phyloP scores from a whole-genome alignment of 2,797 vertebrate genomes.

The Artibeus jamaicensis region DNA sequence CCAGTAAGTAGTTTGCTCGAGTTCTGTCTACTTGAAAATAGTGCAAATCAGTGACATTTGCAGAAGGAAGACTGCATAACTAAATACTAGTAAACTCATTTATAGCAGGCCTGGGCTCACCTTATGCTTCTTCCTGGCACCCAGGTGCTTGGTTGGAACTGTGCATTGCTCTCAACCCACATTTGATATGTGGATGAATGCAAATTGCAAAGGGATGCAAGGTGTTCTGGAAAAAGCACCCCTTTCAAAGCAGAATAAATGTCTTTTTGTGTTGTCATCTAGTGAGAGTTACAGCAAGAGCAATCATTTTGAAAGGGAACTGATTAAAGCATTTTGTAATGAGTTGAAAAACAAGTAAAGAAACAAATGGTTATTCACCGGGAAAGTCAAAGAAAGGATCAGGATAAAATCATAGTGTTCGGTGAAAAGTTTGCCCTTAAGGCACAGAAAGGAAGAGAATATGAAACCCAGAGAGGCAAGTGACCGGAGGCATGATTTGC shows the following conservation, averaged over 20 bases:
- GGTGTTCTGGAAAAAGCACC: background rate
- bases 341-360: conserved; percentile 2
- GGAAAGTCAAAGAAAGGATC: background rate
- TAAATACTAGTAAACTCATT: background rate
- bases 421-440: background rate
- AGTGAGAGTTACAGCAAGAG: background rate
- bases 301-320: conserved; percentile 12
- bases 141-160: background rate
- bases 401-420: background rate
- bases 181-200: background rate
- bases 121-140: background rate
- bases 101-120: background rate
- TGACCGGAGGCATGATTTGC: background rate
- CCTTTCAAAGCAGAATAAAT: background rate
- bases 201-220: background rate
- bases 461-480: background rate
- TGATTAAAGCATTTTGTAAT: background rate
- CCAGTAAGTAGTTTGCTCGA: background rate
- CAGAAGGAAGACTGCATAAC: background rate
- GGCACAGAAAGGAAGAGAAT: background rate
- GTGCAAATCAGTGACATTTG: background rate
- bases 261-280: background rate
- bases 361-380: background rate
- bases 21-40: background rate
- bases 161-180: background rate